A percentile compares a stretch with the other conserved stretches of the same genome.
Evolutionary conservation across 1,140 invertebrate species (phyloP).

Genomic region (Hirudo medicinalis): DNA sequence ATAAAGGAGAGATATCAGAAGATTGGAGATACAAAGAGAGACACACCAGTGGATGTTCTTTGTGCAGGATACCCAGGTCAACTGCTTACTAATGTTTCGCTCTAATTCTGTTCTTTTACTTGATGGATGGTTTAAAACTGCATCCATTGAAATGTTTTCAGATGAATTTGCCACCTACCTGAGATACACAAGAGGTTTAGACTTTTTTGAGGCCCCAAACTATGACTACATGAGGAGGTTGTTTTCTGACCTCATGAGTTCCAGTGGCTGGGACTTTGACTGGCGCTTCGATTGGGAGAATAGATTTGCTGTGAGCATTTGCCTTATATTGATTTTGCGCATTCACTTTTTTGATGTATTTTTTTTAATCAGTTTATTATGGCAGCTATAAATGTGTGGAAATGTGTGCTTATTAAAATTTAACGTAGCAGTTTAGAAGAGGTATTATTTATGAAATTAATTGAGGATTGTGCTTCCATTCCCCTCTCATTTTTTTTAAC

Average conservation of each 20-base stretch:
- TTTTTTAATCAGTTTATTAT: too few species aligned
- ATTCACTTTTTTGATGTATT: background rate
- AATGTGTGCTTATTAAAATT: too few species aligned
- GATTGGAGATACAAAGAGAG: slow-evolving; percentile 96
- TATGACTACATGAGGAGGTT: slow-evolving; percentile 92
- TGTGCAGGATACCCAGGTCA: slow-evolving; percentile 86
- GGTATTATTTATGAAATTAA: too few species aligned
- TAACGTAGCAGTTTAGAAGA: too few species aligned
- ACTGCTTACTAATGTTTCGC: background rate
- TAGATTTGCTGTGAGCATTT: slow-evolving; percentile 5
- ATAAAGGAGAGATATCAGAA: slow-evolving; percentile 99
- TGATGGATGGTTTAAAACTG: background rate
- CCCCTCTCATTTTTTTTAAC: too few species aligned
- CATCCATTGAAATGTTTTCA: background rate
- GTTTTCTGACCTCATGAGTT: slow-evolving; percentile 85
- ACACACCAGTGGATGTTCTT: slow-evolving; percentile 87
- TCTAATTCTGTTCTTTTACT: too few species aligned
- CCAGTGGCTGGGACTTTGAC: slow-evolving; percentile 79
- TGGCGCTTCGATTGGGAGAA: slow-evolving; percentile 82
- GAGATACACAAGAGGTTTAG: slow-evolving; percentile 76
- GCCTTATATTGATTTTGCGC: background rate
- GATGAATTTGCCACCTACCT: slow-evolving; percentile 18
- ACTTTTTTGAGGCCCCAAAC: slow-evolving; percentile 99
- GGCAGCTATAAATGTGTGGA: too few species aligned
- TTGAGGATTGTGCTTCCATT: too few species aligned